Evolutionary conservation across 2,113 vertebrate genomes (phyloP).

Genomic region (Semicossyphus pulcher): DNA sequence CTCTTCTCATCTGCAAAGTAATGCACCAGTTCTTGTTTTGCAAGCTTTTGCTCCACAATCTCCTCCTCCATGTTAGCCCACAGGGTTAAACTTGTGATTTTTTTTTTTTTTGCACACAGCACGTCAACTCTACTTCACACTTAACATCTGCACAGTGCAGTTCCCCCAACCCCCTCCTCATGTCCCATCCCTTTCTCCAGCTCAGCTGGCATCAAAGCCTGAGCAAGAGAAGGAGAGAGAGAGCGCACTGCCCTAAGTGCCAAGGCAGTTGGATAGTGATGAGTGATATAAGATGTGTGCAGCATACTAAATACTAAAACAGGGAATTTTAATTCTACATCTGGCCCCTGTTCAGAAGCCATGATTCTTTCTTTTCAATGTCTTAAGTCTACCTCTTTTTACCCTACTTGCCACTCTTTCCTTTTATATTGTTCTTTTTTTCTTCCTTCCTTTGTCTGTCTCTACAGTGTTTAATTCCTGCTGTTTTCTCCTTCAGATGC

Average conservation of each 20-base stretch:
- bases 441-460: slow-evolving; percentile 2
- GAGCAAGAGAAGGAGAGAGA: slow-evolving; percentile 8
- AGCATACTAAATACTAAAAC: slow-evolving; percentile 69
- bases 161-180: slow-evolving; percentile 4
- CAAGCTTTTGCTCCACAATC: slow-evolving; percentile 20
- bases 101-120: slow-evolving; percentile 51
- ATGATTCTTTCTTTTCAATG: slow-evolving; percentile 27
- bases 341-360: slow-evolving; percentile 62
- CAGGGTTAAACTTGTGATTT: slow-evolving; percentile 34
- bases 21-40: slow-evolving; percentile 39
- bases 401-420: neutral
- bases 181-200: slow-evolving; percentile 58
- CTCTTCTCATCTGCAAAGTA: slow-evolving; percentile 55
- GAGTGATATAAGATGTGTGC: slow-evolving; percentile 69
- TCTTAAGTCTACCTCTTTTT: neutral
- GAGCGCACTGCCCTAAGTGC: slow-evolving; percentile 58
- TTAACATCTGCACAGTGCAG: slow-evolving; percentile 67
- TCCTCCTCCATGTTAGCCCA: slow-evolving; percentile 27
- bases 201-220: slow-evolving; percentile 77
- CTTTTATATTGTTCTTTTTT: neutral
- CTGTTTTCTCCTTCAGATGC: slow-evolving; percentile 20
- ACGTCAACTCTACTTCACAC: slow-evolving; percentile 56
- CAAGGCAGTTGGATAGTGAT: slow-evolving; percentile 74
- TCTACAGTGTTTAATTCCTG: neutral
- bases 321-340: slow-evolving; percentile 64